phyloP scores from a whole-genome alignment of 2,888 invertebrate species.

The Heliconius hortense region DNA sequence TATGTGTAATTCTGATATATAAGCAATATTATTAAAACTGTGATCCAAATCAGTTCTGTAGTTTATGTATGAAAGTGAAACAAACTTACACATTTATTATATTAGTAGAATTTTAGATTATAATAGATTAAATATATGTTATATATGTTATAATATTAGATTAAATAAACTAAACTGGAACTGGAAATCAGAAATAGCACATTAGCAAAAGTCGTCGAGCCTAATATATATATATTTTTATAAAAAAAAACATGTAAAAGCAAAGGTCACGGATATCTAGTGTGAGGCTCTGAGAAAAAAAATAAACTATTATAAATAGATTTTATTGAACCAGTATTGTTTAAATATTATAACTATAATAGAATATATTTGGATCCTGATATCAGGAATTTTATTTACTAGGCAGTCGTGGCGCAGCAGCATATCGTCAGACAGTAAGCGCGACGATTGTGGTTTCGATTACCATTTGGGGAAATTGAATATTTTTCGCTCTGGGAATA shows the following conservation, averaged over 20 bases:
- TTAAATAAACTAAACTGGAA: background rate
- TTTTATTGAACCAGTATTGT: background rate
- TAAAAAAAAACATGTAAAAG: background rate
- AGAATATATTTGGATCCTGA: no score
- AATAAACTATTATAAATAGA: background rate
- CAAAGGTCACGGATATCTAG: background rate
- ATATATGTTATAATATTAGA: background rate
- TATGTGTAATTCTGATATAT: no score
- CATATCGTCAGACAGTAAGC: background rate
- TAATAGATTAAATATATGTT: no score
- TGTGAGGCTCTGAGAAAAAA: background rate
- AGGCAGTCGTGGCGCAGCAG: background rate
- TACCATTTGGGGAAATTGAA: background rate
- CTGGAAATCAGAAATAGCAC: background rate
- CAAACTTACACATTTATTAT: no score
- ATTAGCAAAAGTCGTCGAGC: background rate
- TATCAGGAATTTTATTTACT: background rate
- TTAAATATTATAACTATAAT: background rate
- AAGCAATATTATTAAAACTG: no score
- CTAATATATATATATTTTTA: background rate
- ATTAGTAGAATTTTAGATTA: no score
- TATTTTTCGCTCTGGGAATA: background rate
- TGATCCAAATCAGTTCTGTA: no score
- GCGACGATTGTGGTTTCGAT: background rate
- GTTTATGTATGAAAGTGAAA: no score